Evolutionary conservation across 64 coral and sea anemone genomes (phyloP).

Genomic region (Cladopsammia gracilis): DNA sequence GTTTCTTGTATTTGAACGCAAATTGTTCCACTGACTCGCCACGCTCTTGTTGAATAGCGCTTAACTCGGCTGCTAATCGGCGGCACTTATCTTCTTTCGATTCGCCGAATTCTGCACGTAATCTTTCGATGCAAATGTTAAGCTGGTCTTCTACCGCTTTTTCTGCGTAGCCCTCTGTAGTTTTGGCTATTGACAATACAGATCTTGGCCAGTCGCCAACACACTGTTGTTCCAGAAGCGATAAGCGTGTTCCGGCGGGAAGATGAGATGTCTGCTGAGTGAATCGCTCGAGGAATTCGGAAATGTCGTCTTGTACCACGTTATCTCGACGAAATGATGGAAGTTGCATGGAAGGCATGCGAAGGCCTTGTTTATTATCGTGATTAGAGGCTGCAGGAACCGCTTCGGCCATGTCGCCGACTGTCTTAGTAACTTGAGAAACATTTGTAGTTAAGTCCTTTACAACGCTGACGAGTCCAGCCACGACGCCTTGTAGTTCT

Average conservation of each 20-base stretch:
- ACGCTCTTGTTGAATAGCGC: neutral
- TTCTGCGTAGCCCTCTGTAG: neutral
- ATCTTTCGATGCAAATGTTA: neutral
- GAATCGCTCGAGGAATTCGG: slow-evolving; percentile 16
- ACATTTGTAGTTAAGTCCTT: too few species aligned
- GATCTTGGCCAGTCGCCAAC: neutral
- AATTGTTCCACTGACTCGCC: slow-evolving; percentile 5
- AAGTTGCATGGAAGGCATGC: neutral
- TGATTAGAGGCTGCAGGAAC: neutral
- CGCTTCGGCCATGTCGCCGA: neutral
- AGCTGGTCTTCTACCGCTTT: neutral
- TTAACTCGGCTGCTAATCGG: neutral
- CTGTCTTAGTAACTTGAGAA: neutral
- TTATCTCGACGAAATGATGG: neutral
- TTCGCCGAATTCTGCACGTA: neutral
- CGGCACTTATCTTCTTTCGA: neutral
- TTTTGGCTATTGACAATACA: neutral
- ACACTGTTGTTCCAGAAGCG: too few species aligned
- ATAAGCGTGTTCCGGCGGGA: neutral
- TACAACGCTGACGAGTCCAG: too few species aligned
- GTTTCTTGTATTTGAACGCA: slow-evolving; percentile 1
- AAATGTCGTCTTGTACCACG: slow-evolving; percentile 3
- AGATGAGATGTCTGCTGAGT: neutral
- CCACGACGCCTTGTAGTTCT: too few species aligned
- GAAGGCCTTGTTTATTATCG: too few species aligned